Base-by-base conservation (phyloP, 2,113 vertebrate genomes). In the Dipodomys ordii region DNA sequence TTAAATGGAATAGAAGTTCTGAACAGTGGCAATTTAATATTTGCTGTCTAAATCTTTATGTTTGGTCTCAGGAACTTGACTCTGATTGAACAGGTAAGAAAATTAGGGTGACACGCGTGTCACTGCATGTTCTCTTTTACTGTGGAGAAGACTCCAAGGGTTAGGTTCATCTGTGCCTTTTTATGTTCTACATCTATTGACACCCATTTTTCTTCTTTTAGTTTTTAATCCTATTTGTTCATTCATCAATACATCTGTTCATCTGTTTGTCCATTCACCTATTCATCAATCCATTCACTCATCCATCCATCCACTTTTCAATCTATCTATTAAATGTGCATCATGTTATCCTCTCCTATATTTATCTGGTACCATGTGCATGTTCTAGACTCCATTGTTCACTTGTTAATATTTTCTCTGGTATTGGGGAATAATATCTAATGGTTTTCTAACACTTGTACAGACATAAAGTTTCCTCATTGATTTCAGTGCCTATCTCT, bases 21-120 rank as follows among this genome's bases (percentile, higher is more conserved):
- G 13, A 35, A 49, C 84, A 67, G 0, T 69, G 68, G 3, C 0
- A 39, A 69, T 1, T 39, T 90, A 10, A 25, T 65, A 5, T 39
- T 32, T 90, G 20, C 57, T 78, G 22, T 77, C 4, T 64, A 95
- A n/a, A 71, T 2, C 62, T 81, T 44, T 19, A 65, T 20, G 5
- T 27, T 2, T 10, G 69, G 5, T 73, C 16, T 32, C 20, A 73
- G 46, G n/a, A 49, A n/a, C 49, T 32, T 74, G 22, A 25, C 44
- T 81, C 69, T 79, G 71, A 39, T 39, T 39, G 35, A 89, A 88
- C 74, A 39, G 39, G 39, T 39, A 49, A 79, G 49, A 39, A 86
- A 83, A 53, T 0, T 0, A 82, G 32, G 6, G 25, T 71, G 78
- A n/a, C 73, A 62, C 18, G 0, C 0, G 7, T 44, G 30, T 88